Conservation (phyloP, 2,113 vertebrate genomes). For the Malurus alboscapulatus region DNA sequence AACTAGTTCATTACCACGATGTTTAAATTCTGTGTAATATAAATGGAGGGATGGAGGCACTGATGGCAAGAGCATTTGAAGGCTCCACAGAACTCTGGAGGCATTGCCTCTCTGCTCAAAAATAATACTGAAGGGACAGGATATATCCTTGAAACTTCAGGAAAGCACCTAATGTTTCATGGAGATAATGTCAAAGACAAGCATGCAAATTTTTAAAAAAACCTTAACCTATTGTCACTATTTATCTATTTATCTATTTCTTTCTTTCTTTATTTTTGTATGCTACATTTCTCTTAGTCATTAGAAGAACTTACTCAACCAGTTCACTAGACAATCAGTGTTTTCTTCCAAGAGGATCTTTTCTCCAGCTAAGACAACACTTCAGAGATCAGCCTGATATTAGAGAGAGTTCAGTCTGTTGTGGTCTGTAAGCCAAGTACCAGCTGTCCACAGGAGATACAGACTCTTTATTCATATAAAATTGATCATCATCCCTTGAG, state of each 20-base stretch:
- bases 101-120: background rate
- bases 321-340: background rate
- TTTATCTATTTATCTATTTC: background rate
- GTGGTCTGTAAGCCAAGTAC: background rate
- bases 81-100: background rate
- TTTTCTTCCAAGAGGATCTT: background rate
- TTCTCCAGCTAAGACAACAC: background rate
- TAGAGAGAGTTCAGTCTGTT: background rate
- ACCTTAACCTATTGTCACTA: background rate
- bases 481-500: background rate
- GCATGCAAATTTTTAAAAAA: background rate
- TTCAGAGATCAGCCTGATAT: background rate
- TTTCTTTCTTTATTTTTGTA: background rate
- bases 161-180: background rate
- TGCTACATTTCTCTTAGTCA: background rate
- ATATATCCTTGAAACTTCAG: background rate
- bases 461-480: background rate
- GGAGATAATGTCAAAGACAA: background rate
- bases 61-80: background rate
- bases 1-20: background rate
- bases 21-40: background rate
- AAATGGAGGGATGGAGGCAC: background rate
- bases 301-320: background rate
- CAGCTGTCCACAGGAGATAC: background rate
- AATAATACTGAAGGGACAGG: background rate